Evolutionary conservation across 2,797 vertebrate species (phyloP), one percentile per base, ranked within the genome.

Genomic region (Tokudaia muenninki): DNA sequence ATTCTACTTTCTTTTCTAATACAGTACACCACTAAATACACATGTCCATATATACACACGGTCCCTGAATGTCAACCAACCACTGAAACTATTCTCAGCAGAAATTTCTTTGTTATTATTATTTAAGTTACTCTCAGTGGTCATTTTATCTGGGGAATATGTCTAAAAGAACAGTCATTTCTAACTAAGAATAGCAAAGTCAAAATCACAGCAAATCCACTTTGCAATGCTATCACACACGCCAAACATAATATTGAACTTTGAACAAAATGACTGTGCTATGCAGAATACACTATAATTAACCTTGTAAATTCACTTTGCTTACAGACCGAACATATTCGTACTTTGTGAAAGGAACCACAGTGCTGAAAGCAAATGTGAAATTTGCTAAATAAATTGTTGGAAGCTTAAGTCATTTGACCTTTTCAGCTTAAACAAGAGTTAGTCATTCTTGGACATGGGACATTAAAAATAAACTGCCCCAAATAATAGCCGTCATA

Each of bases 211-310:
- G 41, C 81, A 97, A 94, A 92, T 94, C 90, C 92, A 94, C 84
- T 96, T 84, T 93, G 86, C 79, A 90, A 37, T 78, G 79, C 94
- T 96, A 90, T 72, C 94, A 95, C 70, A 95, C 37, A 94, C 7
- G 91, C 97, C 97, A 98, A 98, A 97, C 92, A 96, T 96, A 98
- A 95, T 94, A 97, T 94, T 96, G 91, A 93, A 96, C 79, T 80
- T 97, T 61, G 72, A 97, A 91, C 94, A 95, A 94, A 95, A 97
- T 87, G 77, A 91, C 95, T 94, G 47, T 80, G 74, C 52, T 97
- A 78, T 89, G 83, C 31, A 95, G 80, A 96, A 94, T 92, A 82
- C 65, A 77, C 83, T 97, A 80, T 93, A 97, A 96, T 98, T 96
- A 97, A 92, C 91, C 83, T 97, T 97, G 90, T 95, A 96, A 97